Percentiles rank a stretch among this genome's conserved stretches.
Evolutionary conservation across 2,113 vertebrate species (phyloP).

Genomic region (Tringa solitaria): DNA sequence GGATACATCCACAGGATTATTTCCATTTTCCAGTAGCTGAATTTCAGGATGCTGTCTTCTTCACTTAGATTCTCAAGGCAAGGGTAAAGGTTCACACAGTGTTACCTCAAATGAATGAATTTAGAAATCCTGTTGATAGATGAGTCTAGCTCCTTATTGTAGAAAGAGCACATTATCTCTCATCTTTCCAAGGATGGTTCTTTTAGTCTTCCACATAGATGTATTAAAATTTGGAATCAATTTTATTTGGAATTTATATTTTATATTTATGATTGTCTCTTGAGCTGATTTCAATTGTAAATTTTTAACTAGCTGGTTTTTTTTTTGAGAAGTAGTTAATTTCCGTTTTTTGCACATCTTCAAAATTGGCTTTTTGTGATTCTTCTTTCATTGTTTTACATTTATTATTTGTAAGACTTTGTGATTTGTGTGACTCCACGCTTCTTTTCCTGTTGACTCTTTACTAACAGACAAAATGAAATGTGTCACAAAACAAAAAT

Average conservation of each 20-base stretch:
- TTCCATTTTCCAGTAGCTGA: background rate
- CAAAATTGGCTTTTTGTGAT: background rate
- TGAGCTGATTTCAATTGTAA: background rate
- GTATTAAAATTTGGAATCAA: background rate
- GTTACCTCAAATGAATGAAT: background rate
- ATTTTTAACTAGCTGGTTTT: background rate
- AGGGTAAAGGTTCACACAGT: background rate
- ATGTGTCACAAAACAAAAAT: background rate
- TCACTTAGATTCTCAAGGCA: background rate
- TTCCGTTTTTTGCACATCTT: background rate
- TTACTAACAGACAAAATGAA: background rate
- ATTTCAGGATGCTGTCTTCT: background rate
- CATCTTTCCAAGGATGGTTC: background rate
- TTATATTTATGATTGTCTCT: background rate
- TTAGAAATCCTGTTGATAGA: background rate
- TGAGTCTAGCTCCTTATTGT: background rate
- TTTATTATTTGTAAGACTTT: background rate
- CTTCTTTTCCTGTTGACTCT: background rate
- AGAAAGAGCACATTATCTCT: background rate
- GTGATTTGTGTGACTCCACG: background rate
- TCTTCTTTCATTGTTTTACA: background rate
- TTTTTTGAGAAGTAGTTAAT: background rate
- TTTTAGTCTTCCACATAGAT: background rate
- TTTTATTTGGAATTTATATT: background rate
- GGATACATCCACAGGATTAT: background rate